Conservation (phyloP, 2,797 vertebrate species). For the Luscinia megarhynchos region DNA sequence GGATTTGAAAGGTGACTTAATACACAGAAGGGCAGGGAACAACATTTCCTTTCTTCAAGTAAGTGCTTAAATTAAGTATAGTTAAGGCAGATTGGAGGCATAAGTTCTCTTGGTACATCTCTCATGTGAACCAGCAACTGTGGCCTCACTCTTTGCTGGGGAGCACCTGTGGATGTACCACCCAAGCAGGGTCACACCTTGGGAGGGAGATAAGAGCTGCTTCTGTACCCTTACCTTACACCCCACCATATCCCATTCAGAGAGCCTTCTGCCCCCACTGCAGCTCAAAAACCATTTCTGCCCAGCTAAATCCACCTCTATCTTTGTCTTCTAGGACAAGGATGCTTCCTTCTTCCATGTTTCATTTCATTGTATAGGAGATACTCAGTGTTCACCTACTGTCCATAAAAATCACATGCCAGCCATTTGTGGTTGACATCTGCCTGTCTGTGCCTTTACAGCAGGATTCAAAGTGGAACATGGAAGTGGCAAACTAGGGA, state of each 20-base stretch:
- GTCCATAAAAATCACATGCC: not conserved
- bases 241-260: not conserved
- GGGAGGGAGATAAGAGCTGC: not conserved
- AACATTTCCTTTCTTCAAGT: not conserved
- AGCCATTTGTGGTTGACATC: not conserved
- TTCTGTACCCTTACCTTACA: not conserved
- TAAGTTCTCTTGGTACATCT: not conserved
- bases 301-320: not conserved
- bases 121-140: not conserved
- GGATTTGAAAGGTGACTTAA: not conserved
- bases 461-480: not conserved
- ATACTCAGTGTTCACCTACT: not conserved
- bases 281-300: not conserved
- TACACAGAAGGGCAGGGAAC: not conserved
- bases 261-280: not conserved
- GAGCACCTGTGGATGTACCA: not conserved
- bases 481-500: not conserved
- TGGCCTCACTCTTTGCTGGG: not conserved
- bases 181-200: not conserved
- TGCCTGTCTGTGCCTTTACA: not conserved
- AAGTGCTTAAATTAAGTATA: not conserved
- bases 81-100: not conserved
- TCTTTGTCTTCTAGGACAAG: not conserved
- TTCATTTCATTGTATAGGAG: not conserved
- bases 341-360: not conserved